Evolutionary conservation across 1,140 invertebrate genomes (phyloP).

Genomic region (Zelostemma sp.): DNA sequence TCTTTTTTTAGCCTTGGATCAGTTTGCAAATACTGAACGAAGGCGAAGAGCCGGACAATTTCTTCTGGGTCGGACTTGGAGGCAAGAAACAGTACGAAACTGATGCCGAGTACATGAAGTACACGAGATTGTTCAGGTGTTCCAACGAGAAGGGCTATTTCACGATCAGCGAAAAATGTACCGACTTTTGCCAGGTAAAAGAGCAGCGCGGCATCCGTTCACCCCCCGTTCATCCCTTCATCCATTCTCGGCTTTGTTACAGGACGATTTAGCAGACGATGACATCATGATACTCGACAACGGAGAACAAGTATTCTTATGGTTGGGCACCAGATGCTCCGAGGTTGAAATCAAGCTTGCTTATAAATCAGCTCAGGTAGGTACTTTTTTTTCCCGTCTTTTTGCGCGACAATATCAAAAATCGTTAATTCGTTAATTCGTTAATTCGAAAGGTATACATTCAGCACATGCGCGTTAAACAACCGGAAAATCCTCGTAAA

Average conservation of each 20-base stretch:
- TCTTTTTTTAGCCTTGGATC: constrained; percentile 77
- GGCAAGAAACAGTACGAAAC: constrained; percentile 93
- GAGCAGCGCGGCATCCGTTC: constrained; percentile 7
- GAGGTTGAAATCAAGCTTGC: constrained; percentile 99
- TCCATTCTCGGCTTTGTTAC: constrained; percentile 31
- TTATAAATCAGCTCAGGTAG: constrained; percentile 97
- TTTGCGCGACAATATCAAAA: too few species aligned
- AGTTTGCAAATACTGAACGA: constrained; percentile 92
- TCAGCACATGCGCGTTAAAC: constrained; percentile 96
- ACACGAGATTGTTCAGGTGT: constrained; percentile 95
- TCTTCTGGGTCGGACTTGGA: constrained; percentile 97
- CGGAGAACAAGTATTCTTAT: constrained; percentile 97
- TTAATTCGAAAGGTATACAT: constrained; percentile 98
- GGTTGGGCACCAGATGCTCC: constrained; percentile 95
- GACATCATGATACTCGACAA: constrained; percentile 99
- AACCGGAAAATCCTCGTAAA: constrained; percentile 92
- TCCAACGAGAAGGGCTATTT: constrained; percentile 99
- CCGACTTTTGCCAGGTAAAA: constrained; percentile 97
- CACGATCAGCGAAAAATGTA: constrained; percentile 98
- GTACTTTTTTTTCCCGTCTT: background rate
- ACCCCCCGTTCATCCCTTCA: constrained; percentile 7
- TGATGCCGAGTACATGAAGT: constrained; percentile 94
- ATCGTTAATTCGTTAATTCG: too few species aligned
- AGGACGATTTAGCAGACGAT: constrained; percentile 99
- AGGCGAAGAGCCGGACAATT: constrained; percentile 98